Conservation (phyloP, 2,113 vertebrate genomes). For the Rhinolophus ferrumequinum region DNA sequence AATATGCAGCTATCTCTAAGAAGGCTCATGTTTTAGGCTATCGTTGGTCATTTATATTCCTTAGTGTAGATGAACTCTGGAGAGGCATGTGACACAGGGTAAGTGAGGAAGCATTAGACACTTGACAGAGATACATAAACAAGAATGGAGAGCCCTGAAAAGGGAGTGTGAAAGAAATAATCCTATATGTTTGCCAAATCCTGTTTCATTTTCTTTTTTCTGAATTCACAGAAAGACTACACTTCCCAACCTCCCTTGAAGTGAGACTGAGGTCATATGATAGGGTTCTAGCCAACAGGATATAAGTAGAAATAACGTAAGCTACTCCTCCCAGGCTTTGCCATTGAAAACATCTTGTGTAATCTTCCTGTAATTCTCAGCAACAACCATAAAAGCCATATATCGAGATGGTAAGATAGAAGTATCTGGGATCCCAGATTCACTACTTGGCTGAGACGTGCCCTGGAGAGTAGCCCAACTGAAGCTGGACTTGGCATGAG, state of each 20-base stretch:
- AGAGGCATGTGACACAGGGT: neutral
- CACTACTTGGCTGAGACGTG: neutral
- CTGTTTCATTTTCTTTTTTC: constrained; percentile 35
- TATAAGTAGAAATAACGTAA: constrained; percentile 31
- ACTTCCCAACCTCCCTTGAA: constrained; percentile 24
- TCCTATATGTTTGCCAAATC: neutral
- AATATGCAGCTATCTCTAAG: neutral
- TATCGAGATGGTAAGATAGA: neutral
- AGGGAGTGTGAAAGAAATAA: constrained; percentile 5
- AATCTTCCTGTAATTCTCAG: neutral
- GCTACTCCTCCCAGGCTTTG: neutral
- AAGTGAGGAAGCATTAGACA: neutral
- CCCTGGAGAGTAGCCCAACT: neutral
- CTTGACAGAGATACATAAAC: constrained; percentile 19
- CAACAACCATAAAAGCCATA: neutral
- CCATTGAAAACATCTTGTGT: neutral
- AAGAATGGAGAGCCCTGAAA: neutral
- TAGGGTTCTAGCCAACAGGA: neutral
- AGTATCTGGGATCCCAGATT: neutral
- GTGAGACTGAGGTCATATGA: constrained; percentile 1
- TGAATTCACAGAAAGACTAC: constrained; percentile 26
- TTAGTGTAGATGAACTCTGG: constrained; percentile 50
- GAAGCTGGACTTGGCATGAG: neutral
- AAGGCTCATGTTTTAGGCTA: neutral
- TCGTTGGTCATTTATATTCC: neutral